Evolutionary conservation across 2,888 invertebrate genomes (phyloP), one percentile per base, ranked within the genome.

Genomic region (Aromia moschata): DNA sequence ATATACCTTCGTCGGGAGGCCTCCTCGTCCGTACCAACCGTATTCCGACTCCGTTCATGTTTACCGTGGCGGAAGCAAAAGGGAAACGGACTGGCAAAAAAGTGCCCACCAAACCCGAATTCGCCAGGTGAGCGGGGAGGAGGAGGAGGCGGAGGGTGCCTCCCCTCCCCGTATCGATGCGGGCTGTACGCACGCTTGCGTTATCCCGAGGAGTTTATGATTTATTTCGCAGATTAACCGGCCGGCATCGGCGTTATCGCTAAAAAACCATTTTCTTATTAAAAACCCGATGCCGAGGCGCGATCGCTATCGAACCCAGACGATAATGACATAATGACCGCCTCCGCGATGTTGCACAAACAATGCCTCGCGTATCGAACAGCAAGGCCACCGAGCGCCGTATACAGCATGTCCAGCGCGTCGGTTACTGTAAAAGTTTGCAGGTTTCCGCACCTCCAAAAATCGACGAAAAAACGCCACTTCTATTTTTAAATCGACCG

Each of bases 1-100:
- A 47, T 49, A 15, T 49, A 49, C 38, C 49, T 49, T 49, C 49
- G 20, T 25, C 25, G 12, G 49, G 11, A 12, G 14, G n/a, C 15
- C 14, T 14, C 11, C 33, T 3, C 7, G 33, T 11, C 15, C 49
- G 38, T 38, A 49, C 38, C 15, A 49, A 37, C 25, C 49, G 38
- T 3, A 49, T 25, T 10, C 49, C 38, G n/a, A 49, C 49, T 25
- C 49, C 25, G n/a, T 49, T 49, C 49, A 49, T 49, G 20, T 49
- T 38, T 25, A 16, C 17, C 12, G 37, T 25, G 37, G 30, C 30
- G 15, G 33, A 12, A 30, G 12, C 30, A 25, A 25, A 20, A 37
- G 18, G n/a, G 25, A 15, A 38, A 20, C 38, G 37, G 38, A 49
- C 49, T 49, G 49, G 38, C 36, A 38, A 30, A 49, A 49, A 38